Base-by-base conservation (phyloP, 2,797 vertebrate genomes). In the Microctenopoma steveboyesi region DNA sequence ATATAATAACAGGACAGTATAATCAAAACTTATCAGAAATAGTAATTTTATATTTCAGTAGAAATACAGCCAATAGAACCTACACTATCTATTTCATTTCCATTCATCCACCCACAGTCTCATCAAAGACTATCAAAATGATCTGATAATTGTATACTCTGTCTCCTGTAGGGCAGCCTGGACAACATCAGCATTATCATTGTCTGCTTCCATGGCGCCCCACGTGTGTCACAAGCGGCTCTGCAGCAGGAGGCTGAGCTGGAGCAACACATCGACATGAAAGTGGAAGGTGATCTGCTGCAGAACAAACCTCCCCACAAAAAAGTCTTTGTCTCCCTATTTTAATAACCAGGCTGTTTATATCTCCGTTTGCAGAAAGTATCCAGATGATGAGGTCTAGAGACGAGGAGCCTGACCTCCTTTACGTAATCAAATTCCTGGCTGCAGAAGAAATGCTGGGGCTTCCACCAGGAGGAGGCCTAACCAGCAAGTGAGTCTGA, bases 131-230 rank as follows among this genome's bases (percentile, higher is more conserved):
- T 7, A 18, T 14, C 52, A 39, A 8, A 10, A 14, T n/a, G 14
- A 16, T 42, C 13, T 25, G 2, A 25, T 14, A 0, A 39, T 0
- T 5, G 5, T 55, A n/a, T 47, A 6, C 42, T 73, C 16, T 86
- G 71, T 82, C 69, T 74, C 76, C 74, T 79, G 50, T 89, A 96
- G 95, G 95, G 95, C 56, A 96, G 95, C 80, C 83, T 95, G 76
- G 95, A 96, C 76, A 96, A 96, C 85, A 95, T 95, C 81, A 96
- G 94, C 74, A 93, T 95, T 81, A 93, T 96, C 77, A 92, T 96
- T 10, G 84, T 96, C 64, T 93, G 94, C 83, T 95, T 96, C 83
- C 87, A 90, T 0, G 92, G 93, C 15, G 93, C 93, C 74, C 95
- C 95, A 69, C 78, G 90, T 55, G 76, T 95, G 71, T 93, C 92